phyloP scores from a whole-genome alignment of 2,888 invertebrate species.

The Leptopilina myrica region DNA sequence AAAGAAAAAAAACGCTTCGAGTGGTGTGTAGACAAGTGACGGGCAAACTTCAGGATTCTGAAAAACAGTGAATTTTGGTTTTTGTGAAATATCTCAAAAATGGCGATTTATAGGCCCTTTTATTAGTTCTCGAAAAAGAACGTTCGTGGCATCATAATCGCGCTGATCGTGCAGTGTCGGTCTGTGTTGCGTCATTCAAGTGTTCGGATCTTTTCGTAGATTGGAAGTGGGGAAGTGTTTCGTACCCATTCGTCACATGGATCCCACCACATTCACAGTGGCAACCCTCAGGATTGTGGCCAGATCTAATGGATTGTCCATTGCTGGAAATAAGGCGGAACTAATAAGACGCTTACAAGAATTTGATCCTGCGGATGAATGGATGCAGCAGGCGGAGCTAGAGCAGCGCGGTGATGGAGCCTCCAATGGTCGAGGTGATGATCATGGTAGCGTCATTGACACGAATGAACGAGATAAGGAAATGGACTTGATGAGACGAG shows the following conservation, averaged over 20 bases:
- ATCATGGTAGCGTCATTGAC: neutral
- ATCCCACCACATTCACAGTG: neutral
- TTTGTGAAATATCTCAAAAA: neutral
- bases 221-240: neutral
- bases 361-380: slow-evolving; percentile 30
- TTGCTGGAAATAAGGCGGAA: slow-evolving; percentile 37
- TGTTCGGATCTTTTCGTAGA: neutral
- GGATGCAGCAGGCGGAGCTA: slow-evolving; percentile 14
- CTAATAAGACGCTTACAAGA: slow-evolving; percentile 38
- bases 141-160: neutral
- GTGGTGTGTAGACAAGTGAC: slow-evolving; percentile 4
- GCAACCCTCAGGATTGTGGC: too few relatives aligned
- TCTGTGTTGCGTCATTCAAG: too few relatives aligned
- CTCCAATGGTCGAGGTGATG: neutral
- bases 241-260: neutral
- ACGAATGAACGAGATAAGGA: neutral
- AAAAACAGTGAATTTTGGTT: neutral
- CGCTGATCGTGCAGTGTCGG: too few relatives aligned
- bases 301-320: too few relatives aligned
- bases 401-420: neutral
- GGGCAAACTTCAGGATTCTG: neutral
- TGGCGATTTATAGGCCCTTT: neutral
- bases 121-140: neutral
- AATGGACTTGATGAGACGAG: slow-evolving; percentile 16
- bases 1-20: neutral